phyloP scores from a whole-genome alignment of 2,113 vertebrate species.

The Solea senegalensis region DNA sequence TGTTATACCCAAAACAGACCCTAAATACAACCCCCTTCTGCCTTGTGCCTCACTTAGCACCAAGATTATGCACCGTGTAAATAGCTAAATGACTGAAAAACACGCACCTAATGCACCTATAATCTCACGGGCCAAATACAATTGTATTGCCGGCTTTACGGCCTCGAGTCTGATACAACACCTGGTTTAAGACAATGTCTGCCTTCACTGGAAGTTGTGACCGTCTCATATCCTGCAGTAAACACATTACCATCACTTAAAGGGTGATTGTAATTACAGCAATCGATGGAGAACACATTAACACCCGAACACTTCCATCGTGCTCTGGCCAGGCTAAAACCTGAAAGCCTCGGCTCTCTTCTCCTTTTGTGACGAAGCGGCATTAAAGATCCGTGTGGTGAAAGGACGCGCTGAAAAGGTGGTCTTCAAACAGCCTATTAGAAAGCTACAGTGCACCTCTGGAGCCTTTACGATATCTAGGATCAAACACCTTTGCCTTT shows the following conservation, averaged over 20 bases:
- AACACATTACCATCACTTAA: not conserved
- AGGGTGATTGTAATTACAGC: not conserved
- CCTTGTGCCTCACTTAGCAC: too few species aligned
- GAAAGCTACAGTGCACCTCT: constrained; percentile 60
- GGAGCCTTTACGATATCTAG: constrained; percentile 73
- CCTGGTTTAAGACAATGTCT: not conserved
- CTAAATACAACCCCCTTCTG: too few species aligned
- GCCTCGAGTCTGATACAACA: too few species aligned
- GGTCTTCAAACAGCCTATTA: constrained; percentile 74
- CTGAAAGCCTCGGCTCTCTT: constrained; percentile 20
- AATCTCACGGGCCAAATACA: too few species aligned
- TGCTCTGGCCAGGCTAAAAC: constrained; percentile 18
- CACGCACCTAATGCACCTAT: too few species aligned
- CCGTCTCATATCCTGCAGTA: not conserved
- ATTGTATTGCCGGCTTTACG: too few species aligned
- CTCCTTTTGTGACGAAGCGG: constrained; percentile 42
- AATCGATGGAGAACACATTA: constrained; percentile 16
- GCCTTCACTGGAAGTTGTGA: not conserved
- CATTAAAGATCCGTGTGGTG: constrained; percentile 33
- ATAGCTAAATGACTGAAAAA: too few species aligned
- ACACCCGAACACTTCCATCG: constrained; percentile 36
- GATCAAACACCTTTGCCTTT: constrained; percentile 68
- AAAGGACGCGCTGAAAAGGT: constrained; percentile 55
- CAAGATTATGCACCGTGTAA: too few species aligned
- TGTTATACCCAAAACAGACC: too few species aligned